A percentile compares a stretch with the other conserved stretches of the same genome.
These are phyloP conservation scores for Melanostoma mellinum DNA, from an alignment of 2,888 invertebrate genomes.

Conservation along the genomic window DNA sequence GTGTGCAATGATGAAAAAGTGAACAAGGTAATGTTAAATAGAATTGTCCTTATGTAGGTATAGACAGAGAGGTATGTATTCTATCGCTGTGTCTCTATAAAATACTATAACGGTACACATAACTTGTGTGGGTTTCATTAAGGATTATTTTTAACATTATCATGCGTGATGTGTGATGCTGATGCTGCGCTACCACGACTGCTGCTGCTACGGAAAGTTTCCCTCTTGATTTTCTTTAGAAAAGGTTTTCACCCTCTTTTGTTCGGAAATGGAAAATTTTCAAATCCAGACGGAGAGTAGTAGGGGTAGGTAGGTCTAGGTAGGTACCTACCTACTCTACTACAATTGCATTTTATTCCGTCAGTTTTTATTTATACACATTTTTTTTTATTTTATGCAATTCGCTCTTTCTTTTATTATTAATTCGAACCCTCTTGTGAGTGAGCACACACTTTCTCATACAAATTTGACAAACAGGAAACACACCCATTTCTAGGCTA, in stretches of 20 bases:
- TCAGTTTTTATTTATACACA: slow-evolving; percentile 24
- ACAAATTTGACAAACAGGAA: not conserved
- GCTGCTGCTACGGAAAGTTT: not conserved
- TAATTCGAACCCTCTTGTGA: slow-evolving; percentile 29
- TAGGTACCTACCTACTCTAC: no score
- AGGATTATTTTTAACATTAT: slow-evolving; percentile 42
- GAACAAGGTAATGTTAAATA: slow-evolving; percentile 30
- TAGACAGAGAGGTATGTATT: not conserved
- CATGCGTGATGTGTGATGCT: slow-evolving; percentile 36
- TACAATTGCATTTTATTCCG: slow-evolving; percentile 63
- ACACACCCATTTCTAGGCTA: slow-evolving; percentile 18
- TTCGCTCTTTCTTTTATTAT: slow-evolving; percentile 27
- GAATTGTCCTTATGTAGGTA: not conserved
- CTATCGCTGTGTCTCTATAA: not conserved
- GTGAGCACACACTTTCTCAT: not conserved
- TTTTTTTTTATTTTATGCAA: slow-evolving; percentile 19
- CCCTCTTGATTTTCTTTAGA: slow-evolving; percentile 11
- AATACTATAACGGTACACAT: slow-evolving; percentile 3
- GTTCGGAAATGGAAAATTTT: slow-evolving; percentile 33
- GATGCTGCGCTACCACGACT: slow-evolving; percentile 5
- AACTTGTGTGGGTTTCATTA: slow-evolving; percentile 56
- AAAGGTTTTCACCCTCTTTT: slow-evolving; percentile 13
- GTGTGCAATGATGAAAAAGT: slow-evolving; percentile 38
- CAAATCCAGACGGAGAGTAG: slow-evolving; percentile 51
- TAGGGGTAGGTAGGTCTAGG: no score